phyloP scores from a whole-genome alignment of 1,140 invertebrate species.

The Philopotamus ludificatus region DNA sequence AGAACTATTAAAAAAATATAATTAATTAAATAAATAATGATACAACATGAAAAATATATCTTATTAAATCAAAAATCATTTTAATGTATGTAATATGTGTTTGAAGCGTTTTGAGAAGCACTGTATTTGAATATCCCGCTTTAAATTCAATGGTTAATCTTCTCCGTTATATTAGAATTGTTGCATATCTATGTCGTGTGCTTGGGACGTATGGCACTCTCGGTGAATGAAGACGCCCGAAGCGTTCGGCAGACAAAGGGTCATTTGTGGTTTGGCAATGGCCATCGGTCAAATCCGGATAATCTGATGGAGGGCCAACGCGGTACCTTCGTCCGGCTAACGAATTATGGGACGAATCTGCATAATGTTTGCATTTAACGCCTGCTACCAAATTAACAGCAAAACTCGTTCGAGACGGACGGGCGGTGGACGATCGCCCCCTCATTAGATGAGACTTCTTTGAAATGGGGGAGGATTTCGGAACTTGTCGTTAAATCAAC shows the following conservation, averaged over 20 bases:
- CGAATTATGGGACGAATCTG: constrained; percentile 34
- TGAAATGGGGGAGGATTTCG: too few relatives aligned
- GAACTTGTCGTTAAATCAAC: too few relatives aligned
- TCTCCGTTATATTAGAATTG: too few relatives aligned
- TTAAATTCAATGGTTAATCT: constrained; percentile 4
- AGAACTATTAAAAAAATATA: not conserved
- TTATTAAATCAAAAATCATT: too few relatives aligned
- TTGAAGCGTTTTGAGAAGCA: constrained; percentile 1
- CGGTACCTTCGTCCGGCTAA: constrained; percentile 22
- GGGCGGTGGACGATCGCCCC: not conserved
- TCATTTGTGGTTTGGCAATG: constrained; percentile 36
- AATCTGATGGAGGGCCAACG: constrained; percentile 20
- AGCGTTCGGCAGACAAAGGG: constrained; percentile 33
- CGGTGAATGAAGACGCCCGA: constrained; percentile 11
- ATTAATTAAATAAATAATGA: not conserved
- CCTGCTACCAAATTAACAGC: not conserved
- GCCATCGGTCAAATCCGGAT: constrained; percentile 40
- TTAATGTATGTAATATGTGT: too few relatives aligned
- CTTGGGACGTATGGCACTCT: constrained; percentile 8
- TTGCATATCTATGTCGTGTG: not conserved
- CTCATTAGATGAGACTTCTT: too few relatives aligned
- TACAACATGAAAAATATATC: too few relatives aligned
- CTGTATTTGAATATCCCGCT: not conserved
- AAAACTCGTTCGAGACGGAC: not conserved
- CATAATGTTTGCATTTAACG: constrained; percentile 37